Evolutionary conservation across 2,888 invertebrate genomes (phyloP).

Genomic region (Thereva nobilitata): DNA sequence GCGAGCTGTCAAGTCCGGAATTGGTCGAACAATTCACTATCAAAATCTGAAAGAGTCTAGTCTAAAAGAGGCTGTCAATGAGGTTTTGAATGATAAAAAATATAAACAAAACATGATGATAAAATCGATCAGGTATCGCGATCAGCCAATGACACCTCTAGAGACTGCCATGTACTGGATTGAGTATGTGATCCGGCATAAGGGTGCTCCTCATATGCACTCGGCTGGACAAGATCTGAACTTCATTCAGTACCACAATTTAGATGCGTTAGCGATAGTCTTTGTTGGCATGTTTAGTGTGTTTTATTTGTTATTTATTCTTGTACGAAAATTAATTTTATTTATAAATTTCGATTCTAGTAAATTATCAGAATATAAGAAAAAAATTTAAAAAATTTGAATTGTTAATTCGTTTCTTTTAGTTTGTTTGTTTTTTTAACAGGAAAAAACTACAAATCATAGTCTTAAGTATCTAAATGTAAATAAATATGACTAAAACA

Average conservation of each 20-base stretch:
- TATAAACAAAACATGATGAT: slow-evolving; percentile 43
- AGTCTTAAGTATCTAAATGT: too few relatives aligned
- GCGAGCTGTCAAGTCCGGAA: slow-evolving; percentile 56
- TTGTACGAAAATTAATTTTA: slow-evolving; percentile 14
- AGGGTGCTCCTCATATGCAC: slow-evolving; percentile 51
- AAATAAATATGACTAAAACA: too few relatives aligned
- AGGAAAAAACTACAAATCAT: too few relatives aligned
- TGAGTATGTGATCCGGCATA: slow-evolving; percentile 52
- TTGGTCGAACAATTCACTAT: slow-evolving; percentile 54
- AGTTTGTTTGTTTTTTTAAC: too few relatives aligned
- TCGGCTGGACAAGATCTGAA: slow-evolving; percentile 51
- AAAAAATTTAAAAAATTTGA: too few relatives aligned
- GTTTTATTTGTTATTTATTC: slow-evolving; percentile 14
- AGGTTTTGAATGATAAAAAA: slow-evolving; percentile 45
- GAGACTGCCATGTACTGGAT: slow-evolving; percentile 55
- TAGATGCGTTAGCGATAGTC: slow-evolving; percentile 48
- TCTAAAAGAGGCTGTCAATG: slow-evolving; percentile 46
- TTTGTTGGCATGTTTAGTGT: slow-evolving; percentile 36
- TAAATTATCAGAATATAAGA: too few relatives aligned
- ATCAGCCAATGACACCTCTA: slow-evolving; percentile 51
- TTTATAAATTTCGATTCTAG: too few relatives aligned
- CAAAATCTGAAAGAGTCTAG: slow-evolving; percentile 50
- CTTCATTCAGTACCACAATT: slow-evolving; percentile 47
- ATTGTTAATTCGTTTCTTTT: too few relatives aligned
- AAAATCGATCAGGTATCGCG: slow-evolving; percentile 49